These are phyloP conservation scores for Microhierax caerulescens DNA, from an alignment of 2,797 vertebrate species.

Conservation along the genomic window DNA sequence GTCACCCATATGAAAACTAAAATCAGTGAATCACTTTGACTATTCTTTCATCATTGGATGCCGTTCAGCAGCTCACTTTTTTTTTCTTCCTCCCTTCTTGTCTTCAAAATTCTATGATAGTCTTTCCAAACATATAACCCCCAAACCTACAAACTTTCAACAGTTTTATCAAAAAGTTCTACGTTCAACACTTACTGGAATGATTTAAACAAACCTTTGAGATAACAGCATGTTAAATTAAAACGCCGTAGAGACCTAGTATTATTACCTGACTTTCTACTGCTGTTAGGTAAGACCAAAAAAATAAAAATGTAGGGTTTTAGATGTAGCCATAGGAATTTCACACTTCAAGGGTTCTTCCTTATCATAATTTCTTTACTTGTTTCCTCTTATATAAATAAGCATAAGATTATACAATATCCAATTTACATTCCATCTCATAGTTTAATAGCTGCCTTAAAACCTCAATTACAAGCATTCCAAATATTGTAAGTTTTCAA, in stretches of 20 bases:
- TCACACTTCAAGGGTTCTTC: neutral
- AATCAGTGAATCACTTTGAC: neutral
- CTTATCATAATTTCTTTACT: neutral
- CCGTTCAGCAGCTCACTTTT: neutral
- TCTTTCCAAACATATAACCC: neutral
- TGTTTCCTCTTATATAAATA: neutral
- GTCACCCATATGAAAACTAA: neutral
- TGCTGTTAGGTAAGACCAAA: neutral
- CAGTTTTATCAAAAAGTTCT: neutral
- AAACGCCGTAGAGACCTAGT: neutral
- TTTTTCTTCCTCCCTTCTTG: too few relatives aligned
- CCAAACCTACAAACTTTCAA: neutral
- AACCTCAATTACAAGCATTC: neutral
- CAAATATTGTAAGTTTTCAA: neutral
- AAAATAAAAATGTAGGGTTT: neutral
- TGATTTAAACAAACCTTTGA: neutral
- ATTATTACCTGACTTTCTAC: neutral
- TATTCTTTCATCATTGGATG: neutral
- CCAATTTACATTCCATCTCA: neutral
- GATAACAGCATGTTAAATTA: neutral
- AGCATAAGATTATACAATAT: neutral
- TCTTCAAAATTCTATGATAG: neutral
- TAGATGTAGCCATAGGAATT: neutral
- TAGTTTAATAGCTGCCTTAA: neutral
- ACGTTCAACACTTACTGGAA: neutral